Conservation (phyloP, 2,888 invertebrate species). For the Xestia rhomboidea region DNA sequence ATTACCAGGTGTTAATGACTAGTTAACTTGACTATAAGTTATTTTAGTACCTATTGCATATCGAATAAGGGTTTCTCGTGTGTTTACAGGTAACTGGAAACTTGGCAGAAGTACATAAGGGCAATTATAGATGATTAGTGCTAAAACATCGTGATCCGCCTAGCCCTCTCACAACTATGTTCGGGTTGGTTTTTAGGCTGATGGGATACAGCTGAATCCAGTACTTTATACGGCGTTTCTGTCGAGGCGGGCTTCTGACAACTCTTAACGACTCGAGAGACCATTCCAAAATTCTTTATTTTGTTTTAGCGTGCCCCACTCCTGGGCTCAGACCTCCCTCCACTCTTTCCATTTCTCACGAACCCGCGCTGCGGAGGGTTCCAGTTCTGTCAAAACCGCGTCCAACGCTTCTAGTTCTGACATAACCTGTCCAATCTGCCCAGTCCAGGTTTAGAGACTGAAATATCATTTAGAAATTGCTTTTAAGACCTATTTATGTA, state of each 20-base stretch:
- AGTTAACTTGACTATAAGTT: slow-evolving; percentile 31
- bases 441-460: not conserved
- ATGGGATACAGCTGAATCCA: not conserved
- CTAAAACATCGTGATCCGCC: not conserved
- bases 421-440: not conserved
- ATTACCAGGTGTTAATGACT: slow-evolving; percentile 37
- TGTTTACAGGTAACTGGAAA: not conserved
- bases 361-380: not conserved
- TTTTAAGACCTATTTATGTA: not conserved
- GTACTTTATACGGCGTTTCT: not conserved
- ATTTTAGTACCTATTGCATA: slow-evolving; percentile 22
- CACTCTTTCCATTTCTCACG: not conserved
- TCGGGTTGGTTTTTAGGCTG: not conserved
- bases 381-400: not conserved
- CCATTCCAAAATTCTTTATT: no score
- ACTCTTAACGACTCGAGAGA: not conserved
- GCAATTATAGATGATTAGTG: not conserved
- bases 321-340: not conserved
- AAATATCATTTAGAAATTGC: not conserved
- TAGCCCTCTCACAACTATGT: not conserved
- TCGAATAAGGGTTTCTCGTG: not conserved
- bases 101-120: not conserved
- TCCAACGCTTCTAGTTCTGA: not conserved
- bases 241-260: no score
- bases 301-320: no score